A percentile compares a stretch with the other conserved stretches of the same genome.
Conservation (phyloP, 2,797 vertebrate species). For the Acrocephalus scirpaceus region DNA sequence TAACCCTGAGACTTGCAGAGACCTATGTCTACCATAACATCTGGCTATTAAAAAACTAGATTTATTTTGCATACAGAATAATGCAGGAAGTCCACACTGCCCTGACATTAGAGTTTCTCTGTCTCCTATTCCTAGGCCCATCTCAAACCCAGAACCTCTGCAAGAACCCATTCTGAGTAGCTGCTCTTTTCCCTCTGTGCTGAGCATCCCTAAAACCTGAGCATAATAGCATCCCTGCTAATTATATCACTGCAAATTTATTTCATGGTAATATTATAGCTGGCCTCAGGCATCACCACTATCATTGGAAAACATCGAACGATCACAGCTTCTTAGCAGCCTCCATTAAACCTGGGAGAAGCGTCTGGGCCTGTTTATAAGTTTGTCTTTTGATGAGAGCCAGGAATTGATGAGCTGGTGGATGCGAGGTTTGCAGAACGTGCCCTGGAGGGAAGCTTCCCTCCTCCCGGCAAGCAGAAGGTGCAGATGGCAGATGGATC, state of each 20-base stretch:
- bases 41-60: background rate
- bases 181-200: conserved; percentile 2
- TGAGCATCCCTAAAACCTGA: conserved; percentile 55
- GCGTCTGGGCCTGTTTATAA: conserved; percentile 47
- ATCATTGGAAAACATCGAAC: conserved; percentile 56
- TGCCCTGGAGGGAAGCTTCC: conserved; percentile 46
- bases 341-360: conserved; percentile 64
- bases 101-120: background rate
- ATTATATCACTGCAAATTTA: conserved; percentile 74
- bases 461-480: background rate
- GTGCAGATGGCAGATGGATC: conserved; percentile 21
- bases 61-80: background rate
- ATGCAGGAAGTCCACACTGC: background rate
- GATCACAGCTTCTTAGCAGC: conserved; percentile 47
- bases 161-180: background rate
- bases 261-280: conserved; percentile 67
- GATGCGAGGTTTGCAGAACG: background rate
- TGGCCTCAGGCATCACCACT: conserved; percentile 63
- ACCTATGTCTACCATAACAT: background rate
- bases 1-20: background rate
- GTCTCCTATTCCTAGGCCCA: background rate
- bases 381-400: conserved; percentile 56
- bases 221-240: conserved; percentile 54
- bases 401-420: conserved; percentile 44
- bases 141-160: background rate